Percentiles rank a stretch among this genome's conserved stretches.
These are phyloP conservation scores for Zapus hudsonius DNA, from an alignment of 2,113 vertebrate species.

Conservation along the genomic window DNA sequence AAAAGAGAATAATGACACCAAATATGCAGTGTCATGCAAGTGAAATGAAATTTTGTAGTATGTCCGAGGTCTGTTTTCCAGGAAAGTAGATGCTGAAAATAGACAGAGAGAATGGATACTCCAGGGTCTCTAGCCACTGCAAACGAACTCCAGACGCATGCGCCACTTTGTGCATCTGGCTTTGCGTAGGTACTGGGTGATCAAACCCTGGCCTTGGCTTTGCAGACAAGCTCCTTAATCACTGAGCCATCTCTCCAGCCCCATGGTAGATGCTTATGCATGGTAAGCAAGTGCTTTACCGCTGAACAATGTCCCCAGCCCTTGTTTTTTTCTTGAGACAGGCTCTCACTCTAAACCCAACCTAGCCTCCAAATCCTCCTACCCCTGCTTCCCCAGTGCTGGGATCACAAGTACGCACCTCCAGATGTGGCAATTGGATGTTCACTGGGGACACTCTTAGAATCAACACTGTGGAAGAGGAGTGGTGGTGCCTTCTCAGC, in stretches of 20 bases:
- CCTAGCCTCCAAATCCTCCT: neutral
- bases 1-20: neutral
- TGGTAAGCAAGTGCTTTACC: neutral
- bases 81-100: neutral
- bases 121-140: too few species aligned
- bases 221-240: too few species aligned
- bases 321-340: neutral
- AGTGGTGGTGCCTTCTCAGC: neutral
- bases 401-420: neutral
- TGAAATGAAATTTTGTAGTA: conserved; percentile 5
- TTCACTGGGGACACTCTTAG: neutral
- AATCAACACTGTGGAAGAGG: neutral
- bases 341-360: neutral
- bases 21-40: neutral
- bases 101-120: neutral
- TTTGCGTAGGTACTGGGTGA: too few species aligned
- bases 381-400: neutral
- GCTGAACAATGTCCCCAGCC: neutral
- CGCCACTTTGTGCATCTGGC: too few species aligned
- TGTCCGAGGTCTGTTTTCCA: neutral
- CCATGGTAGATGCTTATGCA: neutral
- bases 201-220: too few species aligned
- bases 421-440: neutral
- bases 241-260: too few species aligned
- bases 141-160: too few species aligned